phyloP scores from a whole-genome alignment of 2,888 invertebrate genomes.

The Erebia aethiops region DNA sequence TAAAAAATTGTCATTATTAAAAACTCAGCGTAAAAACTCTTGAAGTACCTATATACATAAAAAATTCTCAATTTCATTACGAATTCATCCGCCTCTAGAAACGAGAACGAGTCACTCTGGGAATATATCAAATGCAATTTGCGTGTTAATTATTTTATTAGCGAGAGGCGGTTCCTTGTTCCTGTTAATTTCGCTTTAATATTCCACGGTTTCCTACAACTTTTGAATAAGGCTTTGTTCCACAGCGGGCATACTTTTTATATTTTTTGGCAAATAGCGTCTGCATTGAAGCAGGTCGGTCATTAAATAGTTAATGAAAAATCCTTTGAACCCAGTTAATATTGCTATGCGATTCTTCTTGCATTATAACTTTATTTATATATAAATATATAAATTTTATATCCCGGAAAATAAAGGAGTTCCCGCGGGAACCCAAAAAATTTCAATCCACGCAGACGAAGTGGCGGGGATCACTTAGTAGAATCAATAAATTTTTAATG shows the following conservation, averaged over 20 bases:
- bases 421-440: too few species aligned
- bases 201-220: constrained; percentile 9
- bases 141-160: constrained; percentile 16
- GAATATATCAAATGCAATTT: constrained; percentile 22
- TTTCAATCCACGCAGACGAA: too few species aligned
- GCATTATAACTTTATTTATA: too few species aligned
- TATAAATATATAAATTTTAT: too few species aligned
- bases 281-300: too few species aligned
- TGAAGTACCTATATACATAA: constrained; percentile 6
- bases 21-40: not conserved
- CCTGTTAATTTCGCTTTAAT: constrained; percentile 8
- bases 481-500: not conserved
- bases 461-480: too few species aligned
- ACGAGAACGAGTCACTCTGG: constrained; percentile 16
- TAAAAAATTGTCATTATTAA: not conserved
- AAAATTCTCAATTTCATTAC: constrained; percentile 15
- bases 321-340: too few species aligned
- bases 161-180: constrained; percentile 11
- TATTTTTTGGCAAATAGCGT: not conserved
- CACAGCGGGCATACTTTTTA: not conserved
- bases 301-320: too few species aligned
- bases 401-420: too few species aligned
- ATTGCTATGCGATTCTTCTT: too few species aligned
- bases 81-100: not conserved
- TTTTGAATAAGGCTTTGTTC: not conserved